Percentiles rank a stretch among this genome's conserved stretches.
Conservation (phyloP, 2,888 invertebrate genomes). For the Coecobrya sp. region DNA sequence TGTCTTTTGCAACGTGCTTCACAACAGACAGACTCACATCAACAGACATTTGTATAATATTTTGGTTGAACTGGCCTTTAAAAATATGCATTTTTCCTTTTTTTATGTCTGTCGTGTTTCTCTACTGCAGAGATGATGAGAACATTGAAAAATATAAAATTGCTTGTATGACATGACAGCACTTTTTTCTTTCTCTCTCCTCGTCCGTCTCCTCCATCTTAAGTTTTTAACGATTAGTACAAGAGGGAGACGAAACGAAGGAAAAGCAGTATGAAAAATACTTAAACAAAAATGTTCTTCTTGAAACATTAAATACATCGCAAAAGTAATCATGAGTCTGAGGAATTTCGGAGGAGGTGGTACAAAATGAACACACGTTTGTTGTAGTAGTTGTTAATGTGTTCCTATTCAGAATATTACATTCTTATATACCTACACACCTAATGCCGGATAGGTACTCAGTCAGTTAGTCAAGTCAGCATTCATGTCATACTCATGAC, state of each 20-base stretch:
- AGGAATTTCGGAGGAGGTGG: conserved; percentile 75
- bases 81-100: conserved; percentile 42
- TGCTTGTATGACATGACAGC: conserved; percentile 74
- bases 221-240: neutral
- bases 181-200: conserved; percentile 48
- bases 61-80: neutral
- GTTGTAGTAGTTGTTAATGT: conserved; percentile 39
- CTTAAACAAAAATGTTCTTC: conserved; percentile 65
- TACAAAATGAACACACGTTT: conserved; percentile 48
- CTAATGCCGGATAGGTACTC: neutral
- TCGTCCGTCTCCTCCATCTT: neutral
- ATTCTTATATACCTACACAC: neutral
- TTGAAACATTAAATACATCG: conserved; percentile 69
- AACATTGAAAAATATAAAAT: conserved; percentile 56
- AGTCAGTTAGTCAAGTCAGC: conserved; percentile 25
- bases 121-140: conserved; percentile 43
- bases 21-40: neutral
- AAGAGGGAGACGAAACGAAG: neutral
- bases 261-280: neutral
- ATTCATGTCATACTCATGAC: neutral
- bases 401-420: conserved; percentile 11
- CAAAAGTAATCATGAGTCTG: conserved; percentile 76
- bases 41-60: neutral
- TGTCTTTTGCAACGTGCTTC: neutral
- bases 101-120: conserved; percentile 45